A percentile compares a stretch with the other conserved stretches of the same genome.
Evolutionary conservation across 1,140 invertebrate species (phyloP).

Genomic region (Drosophila nigrodunni): DNA sequence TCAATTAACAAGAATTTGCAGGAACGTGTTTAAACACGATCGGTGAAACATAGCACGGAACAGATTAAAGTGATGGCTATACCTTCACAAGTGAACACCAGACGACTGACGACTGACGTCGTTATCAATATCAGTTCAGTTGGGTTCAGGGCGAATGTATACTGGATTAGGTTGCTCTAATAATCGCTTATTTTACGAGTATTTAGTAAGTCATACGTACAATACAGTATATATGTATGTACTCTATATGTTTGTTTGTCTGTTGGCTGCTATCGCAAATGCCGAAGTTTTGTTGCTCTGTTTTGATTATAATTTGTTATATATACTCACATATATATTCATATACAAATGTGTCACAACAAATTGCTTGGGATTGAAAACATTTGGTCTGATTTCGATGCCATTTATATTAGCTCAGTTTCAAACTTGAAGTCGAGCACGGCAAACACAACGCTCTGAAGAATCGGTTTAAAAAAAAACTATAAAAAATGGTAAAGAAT

Average conservation of each 20-base stretch:
- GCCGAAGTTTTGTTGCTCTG: slow-evolving; percentile 39
- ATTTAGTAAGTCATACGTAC: slow-evolving; percentile 3
- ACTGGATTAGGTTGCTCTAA: slow-evolving; percentile 21
- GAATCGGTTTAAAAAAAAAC: slow-evolving; percentile 28
- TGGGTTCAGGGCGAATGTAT: slow-evolving; percentile 28
- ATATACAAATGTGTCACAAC: slow-evolving; percentile 50
- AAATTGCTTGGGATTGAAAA: slow-evolving; percentile 69
- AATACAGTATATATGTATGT: no score
- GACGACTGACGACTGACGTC: not conserved
- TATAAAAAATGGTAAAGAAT: slow-evolving; percentile 36
- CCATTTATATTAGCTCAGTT: slow-evolving; percentile 52
- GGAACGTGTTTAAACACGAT: slow-evolving; percentile 29
- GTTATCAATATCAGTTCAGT: slow-evolving; percentile 36
- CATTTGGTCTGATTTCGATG: slow-evolving; percentile 64
- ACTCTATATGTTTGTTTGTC: not conserved
- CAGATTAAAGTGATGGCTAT: slow-evolving; percentile 23
- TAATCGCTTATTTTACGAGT: slow-evolving; percentile 21
- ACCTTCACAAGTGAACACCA: not conserved
- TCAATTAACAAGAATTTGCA: slow-evolving; percentile 9
- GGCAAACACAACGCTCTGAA: slow-evolving; percentile 37
- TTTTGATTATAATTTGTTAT: slow-evolving; percentile 55
- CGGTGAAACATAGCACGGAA: slow-evolving; percentile 2
- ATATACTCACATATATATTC: slow-evolving; percentile 25
- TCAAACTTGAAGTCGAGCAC: slow-evolving; percentile 65
- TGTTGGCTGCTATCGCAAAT: slow-evolving; percentile 34